Conservation (phyloP, 2,888 invertebrate genomes). For the Aphidoletes aphidimyza region DNA sequence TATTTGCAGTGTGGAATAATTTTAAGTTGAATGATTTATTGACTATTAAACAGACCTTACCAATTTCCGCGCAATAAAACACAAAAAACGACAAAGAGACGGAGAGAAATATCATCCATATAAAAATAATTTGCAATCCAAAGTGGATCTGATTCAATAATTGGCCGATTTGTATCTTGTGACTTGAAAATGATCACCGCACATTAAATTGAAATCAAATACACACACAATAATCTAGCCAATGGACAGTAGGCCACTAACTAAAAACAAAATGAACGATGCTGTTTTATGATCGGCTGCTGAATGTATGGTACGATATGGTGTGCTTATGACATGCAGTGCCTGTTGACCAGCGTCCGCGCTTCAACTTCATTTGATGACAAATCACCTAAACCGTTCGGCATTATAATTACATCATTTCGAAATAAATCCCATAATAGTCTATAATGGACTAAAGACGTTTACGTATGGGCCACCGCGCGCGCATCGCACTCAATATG, state of each 20-base stretch:
- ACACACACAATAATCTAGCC: neutral
- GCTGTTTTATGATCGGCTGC: slow-evolving; percentile 4
- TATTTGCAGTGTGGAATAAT: no score
- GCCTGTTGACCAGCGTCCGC: neutral
- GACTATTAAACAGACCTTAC: no score
- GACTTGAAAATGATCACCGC: slow-evolving; percentile 24
- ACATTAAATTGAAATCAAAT: neutral
- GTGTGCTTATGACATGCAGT: neutral
- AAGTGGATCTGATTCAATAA: slow-evolving; percentile 25
- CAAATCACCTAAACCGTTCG: neutral
- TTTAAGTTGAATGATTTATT: no score
- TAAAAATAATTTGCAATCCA: slow-evolving; percentile 28
- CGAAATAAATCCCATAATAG: slow-evolving; percentile 17
- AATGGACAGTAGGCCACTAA: neutral
- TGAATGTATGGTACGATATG: neutral
- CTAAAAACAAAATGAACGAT: neutral
- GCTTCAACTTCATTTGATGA: neutral
- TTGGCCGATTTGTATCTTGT: neutral
- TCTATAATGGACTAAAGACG: neutral
- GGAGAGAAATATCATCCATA: neutral
- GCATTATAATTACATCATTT: slow-evolving; percentile 31
- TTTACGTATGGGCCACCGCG: neutral
- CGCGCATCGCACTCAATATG: neutral
- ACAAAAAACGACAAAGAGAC: neutral
- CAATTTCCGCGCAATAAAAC: neutral